phyloP scores from a whole-genome alignment of 2,113 vertebrate genomes.

The Phainopepla nitens region DNA sequence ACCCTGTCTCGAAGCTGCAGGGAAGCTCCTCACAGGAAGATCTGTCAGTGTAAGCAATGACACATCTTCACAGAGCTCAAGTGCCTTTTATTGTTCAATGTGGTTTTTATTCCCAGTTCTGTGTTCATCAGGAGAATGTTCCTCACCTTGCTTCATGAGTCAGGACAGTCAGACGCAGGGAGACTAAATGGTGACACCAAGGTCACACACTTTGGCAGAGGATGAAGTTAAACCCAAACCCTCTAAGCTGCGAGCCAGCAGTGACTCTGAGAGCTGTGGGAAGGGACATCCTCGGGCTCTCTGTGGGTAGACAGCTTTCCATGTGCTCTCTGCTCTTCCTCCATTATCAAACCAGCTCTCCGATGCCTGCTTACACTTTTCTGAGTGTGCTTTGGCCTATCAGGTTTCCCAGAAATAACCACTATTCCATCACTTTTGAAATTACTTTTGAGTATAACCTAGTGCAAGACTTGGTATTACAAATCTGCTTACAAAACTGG shows the following conservation, averaged over 20 bases:
- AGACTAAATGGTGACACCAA: background rate
- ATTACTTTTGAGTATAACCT: background rate
- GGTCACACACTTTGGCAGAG: background rate
- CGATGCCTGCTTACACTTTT: background rate
- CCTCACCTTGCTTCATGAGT: background rate
- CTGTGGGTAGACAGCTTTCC: background rate
- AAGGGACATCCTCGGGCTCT: background rate
- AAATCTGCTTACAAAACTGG: background rate
- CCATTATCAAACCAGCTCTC: background rate
- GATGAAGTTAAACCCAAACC: background rate
- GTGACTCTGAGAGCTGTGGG: background rate
- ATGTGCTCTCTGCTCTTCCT: background rate
- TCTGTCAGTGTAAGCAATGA: background rate
- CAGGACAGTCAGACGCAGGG: background rate
- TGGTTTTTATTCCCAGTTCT: background rate
- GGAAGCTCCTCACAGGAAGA: background rate
- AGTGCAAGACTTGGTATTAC: background rate
- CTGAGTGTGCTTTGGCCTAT: background rate
- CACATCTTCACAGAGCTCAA: background rate
- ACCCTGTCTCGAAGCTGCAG: background rate
- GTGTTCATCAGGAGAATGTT: background rate
- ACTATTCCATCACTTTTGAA: background rate
- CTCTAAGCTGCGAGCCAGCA: rapidly evolving
- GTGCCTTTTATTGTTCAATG: background rate
- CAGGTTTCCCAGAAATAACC: background rate